phyloP scores from a whole-genome alignment of 2,113 vertebrate species.

The Prietella phreatophila region DNA sequence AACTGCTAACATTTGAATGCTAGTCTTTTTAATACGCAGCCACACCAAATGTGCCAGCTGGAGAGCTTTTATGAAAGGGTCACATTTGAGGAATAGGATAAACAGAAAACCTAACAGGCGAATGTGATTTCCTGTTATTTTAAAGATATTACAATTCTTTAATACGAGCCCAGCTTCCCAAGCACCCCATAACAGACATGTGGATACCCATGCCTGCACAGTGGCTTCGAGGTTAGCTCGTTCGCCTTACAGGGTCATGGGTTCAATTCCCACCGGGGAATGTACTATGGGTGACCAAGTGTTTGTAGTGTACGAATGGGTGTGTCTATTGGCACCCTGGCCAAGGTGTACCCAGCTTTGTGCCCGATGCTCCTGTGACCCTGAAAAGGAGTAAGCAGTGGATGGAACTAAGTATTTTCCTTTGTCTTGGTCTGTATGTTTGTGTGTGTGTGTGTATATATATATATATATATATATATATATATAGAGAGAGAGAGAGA shows the following conservation, averaged over 20 bases:
- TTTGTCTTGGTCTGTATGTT: not conserved
- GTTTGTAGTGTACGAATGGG: too few relatives aligned
- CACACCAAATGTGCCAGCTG: not conserved
- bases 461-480: too few relatives aligned
- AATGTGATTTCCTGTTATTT: conserved; percentile 25
- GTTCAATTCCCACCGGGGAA: too few relatives aligned
- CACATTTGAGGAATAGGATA: not conserved
- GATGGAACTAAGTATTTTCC: not conserved
- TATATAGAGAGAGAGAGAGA: too few relatives aligned
- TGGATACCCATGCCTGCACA: not conserved
- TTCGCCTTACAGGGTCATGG: too few relatives aligned
- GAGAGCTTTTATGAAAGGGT: not conserved
- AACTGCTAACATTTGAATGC: not conserved
- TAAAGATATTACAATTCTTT: not conserved
- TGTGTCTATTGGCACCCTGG: too few relatives aligned
- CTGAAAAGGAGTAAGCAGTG: too few relatives aligned
- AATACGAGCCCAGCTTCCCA: not conserved
- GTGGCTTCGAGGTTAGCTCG: too few relatives aligned
- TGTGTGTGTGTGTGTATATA: too few relatives aligned
- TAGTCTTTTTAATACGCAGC: not conserved
- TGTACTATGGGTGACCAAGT: too few relatives aligned
- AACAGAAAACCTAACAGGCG: not conserved
- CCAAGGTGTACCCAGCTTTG: too few relatives aligned
- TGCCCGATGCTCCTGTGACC: too few relatives aligned
- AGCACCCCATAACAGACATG: conserved; percentile 2